Evolutionary conservation across 2,888 invertebrate genomes (phyloP).

Genomic region (Phortica okadai): DNA sequence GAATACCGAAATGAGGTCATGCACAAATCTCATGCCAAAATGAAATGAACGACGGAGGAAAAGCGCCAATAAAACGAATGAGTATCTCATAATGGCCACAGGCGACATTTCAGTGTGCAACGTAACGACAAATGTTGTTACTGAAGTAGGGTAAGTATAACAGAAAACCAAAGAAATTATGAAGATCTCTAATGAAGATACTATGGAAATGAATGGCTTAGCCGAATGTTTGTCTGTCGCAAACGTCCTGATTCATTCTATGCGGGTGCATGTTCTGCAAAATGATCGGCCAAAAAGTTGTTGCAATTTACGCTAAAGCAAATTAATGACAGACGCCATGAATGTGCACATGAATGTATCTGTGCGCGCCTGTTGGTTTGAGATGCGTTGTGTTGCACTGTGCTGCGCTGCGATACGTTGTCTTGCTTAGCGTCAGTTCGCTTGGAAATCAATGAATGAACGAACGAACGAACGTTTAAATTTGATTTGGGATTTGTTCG

Average conservation of each 20-base stretch:
- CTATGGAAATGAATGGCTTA: not conserved
- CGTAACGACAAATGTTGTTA: not conserved
- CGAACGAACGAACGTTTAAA: not conserved
- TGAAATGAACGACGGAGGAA: not conserved
- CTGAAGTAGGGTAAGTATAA: not conserved
- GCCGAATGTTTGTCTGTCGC: not conserved
- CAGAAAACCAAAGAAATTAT: not conserved
- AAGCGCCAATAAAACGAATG: not conserved
- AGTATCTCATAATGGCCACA: not conserved
- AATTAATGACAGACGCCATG: not conserved
- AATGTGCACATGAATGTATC: not conserved
- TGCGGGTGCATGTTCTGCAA: not conserved
- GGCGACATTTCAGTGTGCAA: too few species aligned
- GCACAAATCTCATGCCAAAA: conserved; percentile 31
- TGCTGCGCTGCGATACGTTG: not conserved
- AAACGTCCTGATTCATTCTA: not conserved
- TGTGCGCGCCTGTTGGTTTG: not conserved
- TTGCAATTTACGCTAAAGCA: conserved; percentile 3
- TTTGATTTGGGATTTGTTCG: conserved; percentile 10
- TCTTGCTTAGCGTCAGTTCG: conserved; percentile 22
- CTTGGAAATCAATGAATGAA: conserved; percentile 22
- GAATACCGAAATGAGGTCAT: conserved; percentile 23
- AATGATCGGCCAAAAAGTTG: not conserved
- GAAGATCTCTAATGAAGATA: conserved; percentile 11
- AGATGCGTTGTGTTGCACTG: too few species aligned